Evolutionary conservation across 2,888 invertebrate species (phyloP).

Genomic region (Melanotus villosus): DNA sequence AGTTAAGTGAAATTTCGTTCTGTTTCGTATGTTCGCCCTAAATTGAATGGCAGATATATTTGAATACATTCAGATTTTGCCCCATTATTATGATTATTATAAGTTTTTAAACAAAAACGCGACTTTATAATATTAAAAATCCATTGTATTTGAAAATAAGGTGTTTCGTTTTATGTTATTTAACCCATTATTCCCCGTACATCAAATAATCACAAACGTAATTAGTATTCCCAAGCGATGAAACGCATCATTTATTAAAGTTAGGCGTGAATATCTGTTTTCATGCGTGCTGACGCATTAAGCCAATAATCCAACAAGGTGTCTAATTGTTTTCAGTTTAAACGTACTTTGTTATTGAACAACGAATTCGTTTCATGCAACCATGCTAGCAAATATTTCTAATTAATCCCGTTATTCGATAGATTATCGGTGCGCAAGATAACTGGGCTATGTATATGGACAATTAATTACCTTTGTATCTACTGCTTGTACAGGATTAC

Average conservation of each 20-base stretch:
- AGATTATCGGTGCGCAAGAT: no score
- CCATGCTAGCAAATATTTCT: neutral
- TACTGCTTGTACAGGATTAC: no score
- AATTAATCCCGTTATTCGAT: neutral
- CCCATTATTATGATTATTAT: no score
- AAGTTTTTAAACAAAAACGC: no score
- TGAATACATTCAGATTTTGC: neutral
- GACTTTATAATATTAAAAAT: no score
- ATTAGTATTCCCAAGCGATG: slow-evolving; percentile 4
- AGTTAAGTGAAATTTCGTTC: no score
- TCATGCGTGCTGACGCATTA: slow-evolving; percentile 2
- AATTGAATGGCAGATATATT: neutral
- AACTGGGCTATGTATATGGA: no score
- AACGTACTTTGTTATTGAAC: neutral
- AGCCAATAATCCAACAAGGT: slow-evolving; percentile 15
- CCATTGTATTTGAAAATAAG: no score
- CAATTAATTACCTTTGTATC: no score
- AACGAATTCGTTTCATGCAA: neutral
- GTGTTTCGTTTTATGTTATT: no score
- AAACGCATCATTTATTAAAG: slow-evolving; percentile 16
- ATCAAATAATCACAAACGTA: slow-evolving; percentile 6
- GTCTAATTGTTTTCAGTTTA: slow-evolving; percentile 16
- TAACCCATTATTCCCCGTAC: neutral
- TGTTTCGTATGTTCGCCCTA: neutral
- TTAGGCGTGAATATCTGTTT: neutral